These are phyloP conservation scores for Telmatochromis brichardi DNA, from an alignment of 2,113 vertebrate species.

Conservation along the genomic window DNA sequence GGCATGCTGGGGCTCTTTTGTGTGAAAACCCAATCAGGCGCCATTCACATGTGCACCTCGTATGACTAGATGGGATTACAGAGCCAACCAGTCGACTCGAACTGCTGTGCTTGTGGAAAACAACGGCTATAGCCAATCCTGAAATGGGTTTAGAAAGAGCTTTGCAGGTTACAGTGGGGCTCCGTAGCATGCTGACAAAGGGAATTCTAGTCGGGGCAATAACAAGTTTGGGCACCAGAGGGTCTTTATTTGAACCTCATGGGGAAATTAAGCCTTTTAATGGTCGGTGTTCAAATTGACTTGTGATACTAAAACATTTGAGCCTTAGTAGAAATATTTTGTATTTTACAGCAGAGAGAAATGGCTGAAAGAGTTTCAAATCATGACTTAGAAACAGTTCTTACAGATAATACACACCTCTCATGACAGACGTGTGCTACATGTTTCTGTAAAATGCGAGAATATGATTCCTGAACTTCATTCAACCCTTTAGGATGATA, in stretches of 20 bases:
- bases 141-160: background rate
- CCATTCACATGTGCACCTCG: constrained; percentile 19
- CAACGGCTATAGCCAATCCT: background rate
- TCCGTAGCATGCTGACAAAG: background rate
- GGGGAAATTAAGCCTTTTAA: background rate
- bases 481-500: background rate
- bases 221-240: background rate
- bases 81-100: background rate
- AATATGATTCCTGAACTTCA: background rate
- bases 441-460: background rate
- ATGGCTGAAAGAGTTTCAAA: background rate
- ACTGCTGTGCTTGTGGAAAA: constrained; percentile 27
- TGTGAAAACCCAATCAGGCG: constrained; percentile 36
- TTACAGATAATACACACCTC: background rate
- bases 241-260: background rate
- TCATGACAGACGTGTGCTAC: background rate
- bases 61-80: constrained; percentile 27
- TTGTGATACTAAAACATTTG: background rate
- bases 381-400: background rate
- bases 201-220: background rate
- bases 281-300: background rate
- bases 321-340: background rate
- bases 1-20: constrained; percentile 36
- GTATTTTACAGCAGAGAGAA: background rate
- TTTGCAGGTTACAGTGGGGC: background rate